Evolutionary conservation across 37 sponge, comb jelly and placozoan genomes (phyloP), one percentile per base, ranked within the genome.

Genomic region (Spongia lamella): DNA sequence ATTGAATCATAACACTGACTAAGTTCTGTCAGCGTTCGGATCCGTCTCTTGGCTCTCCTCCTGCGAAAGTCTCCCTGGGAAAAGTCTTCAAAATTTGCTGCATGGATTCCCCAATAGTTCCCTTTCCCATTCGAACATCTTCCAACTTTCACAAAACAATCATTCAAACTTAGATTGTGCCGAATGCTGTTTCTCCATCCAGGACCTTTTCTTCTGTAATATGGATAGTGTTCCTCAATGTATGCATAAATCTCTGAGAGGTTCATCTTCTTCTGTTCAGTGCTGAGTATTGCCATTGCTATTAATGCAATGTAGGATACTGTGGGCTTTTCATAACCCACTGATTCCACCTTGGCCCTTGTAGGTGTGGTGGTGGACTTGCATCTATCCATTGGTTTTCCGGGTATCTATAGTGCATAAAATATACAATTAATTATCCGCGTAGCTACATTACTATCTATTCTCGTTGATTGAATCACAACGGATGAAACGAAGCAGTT

Each of bases 151-250:
- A 75, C 68, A 54, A 90, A 90, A 54, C 90, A 90, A 55, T 67
- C 85, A 70, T 90, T 80, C 40, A 90, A 69, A 1, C 85, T 84
- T 56, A 90, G 82, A 49, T 90, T 90, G 79, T 90, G 90, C 19
- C 90, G 61, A 38, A 90, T 85, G 38, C 86, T 84, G 68, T 84
- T 90, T 70, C 73, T 74, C 90, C 90, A 90, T n/a, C 86, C 75
- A 15, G 69, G 61, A 19, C 56, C 80, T 53, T 81, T 85, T 43
- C 60, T 47, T 25, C 66, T 69, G 64, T 80, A 79, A 57, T 78
- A 65, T 20, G 84, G 73, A 55, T 80, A 72, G n/a, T 73, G 73
- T 36, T 59, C 43, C 39, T 49, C 57, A 38, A 89, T 63, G 62
- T 40, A 72, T 37, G 69, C 68, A 69, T 89, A 89, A 38, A 89